A percentile compares a stretch with the other conserved stretches of the same genome.
Conservation (phyloP, 1,140 invertebrate species). For the Tetranychus cinnabarinus region DNA sequence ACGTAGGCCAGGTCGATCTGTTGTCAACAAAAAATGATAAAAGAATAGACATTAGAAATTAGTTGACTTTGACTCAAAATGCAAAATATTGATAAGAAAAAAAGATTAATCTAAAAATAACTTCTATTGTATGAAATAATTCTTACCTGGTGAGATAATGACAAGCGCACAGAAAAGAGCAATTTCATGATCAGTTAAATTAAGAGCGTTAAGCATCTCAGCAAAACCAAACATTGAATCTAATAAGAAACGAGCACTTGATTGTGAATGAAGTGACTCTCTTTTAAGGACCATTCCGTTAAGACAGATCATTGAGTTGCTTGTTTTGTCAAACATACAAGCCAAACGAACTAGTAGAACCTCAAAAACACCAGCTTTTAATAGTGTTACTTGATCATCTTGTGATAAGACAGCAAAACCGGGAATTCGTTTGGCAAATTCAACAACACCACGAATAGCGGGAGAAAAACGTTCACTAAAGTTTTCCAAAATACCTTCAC, state of each 20-base stretch:
- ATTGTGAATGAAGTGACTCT: constrained; percentile 57
- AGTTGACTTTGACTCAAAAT: not conserved
- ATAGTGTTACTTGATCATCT: constrained; percentile 84
- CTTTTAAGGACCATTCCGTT: constrained; percentile 72
- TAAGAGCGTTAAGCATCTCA: constrained; percentile 66
- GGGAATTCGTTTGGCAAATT: constrained; percentile 89
- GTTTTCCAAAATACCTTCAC: constrained; percentile 40
- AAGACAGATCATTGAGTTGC: constrained; percentile 70
- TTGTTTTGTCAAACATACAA: constrained; percentile 60
- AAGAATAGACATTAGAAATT: not conserved
- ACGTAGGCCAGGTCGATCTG: constrained; percentile 64
- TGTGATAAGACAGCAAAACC: constrained; percentile 80
- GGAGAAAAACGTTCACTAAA: constrained; percentile 82
- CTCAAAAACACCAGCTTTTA: constrained; percentile 77
- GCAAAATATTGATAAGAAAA: not conserved
- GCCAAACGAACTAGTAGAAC: constrained; percentile 71
- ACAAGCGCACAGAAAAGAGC: constrained; percentile 84
- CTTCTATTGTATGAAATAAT: not conserved
- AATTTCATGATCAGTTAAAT: constrained; percentile 70
- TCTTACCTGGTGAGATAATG: constrained; percentile 58
- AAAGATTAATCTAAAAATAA: not conserved
- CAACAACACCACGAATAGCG: constrained; percentile 83
- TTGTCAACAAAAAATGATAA: not conserved
- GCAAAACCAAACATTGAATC: constrained; percentile 94
- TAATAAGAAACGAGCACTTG: constrained; percentile 75